These are phyloP conservation scores for Chrysomela aeneicollis DNA, from an alignment of 2,888 invertebrate species.

Conservation along the genomic window DNA sequence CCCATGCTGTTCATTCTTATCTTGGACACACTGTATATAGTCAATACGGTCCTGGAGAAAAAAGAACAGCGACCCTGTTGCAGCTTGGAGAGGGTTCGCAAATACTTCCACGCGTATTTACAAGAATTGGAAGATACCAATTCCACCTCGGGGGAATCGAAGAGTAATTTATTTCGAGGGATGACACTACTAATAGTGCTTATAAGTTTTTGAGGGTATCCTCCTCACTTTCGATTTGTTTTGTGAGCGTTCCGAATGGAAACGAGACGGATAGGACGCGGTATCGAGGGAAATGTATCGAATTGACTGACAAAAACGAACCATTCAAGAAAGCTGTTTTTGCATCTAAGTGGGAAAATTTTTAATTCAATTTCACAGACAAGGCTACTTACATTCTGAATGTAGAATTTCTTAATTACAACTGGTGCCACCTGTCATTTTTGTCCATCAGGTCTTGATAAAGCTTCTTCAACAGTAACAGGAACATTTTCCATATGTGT, in stretches of 20 bases:
- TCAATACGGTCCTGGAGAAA: conserved; percentile 19
- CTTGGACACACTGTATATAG: no score
- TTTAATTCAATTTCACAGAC: no score
- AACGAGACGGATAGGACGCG: conserved; percentile 10
- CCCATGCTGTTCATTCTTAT: no score
- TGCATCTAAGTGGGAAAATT: no score
- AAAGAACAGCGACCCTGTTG: conserved; percentile 33
- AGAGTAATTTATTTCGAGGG: conserved; percentile 51
- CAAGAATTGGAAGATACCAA: conserved; percentile 53
- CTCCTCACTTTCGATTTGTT: conserved; percentile 28
- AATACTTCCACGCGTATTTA: conserved; percentile 42
- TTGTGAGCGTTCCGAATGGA: conserved; percentile 25
- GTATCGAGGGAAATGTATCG: background rate
- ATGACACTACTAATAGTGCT: conserved; percentile 59
- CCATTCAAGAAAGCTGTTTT: no score
- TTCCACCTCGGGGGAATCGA: conserved; percentile 57
- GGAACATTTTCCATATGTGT: no score
- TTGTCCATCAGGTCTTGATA: no score
- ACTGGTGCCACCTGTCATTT: no score
- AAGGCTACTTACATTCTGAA: no score
- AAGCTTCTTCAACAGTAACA: no score
- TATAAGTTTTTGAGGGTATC: conserved; percentile 52
- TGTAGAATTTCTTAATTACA: no score
- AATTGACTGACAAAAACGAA: background rate
- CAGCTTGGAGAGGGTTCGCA: conserved; percentile 35